phyloP scores from a whole-genome alignment of 2,888 invertebrate genomes.

The Cancer borealis region DNA sequence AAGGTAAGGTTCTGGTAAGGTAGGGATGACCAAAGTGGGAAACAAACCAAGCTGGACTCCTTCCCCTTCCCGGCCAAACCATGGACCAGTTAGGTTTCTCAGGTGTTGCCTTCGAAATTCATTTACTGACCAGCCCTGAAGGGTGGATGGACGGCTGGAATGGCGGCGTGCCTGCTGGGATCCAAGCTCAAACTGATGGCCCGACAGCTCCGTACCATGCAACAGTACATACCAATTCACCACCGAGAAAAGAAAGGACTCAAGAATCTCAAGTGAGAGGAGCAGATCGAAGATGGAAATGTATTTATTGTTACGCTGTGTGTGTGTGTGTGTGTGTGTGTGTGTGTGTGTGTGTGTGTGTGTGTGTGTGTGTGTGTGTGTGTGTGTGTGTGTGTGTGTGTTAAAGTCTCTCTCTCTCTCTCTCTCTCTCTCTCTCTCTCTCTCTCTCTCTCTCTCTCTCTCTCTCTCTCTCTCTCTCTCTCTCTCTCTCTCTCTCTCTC shows the following conservation, averaged over 20 bases:
- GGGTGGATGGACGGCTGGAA: constrained; percentile 12
- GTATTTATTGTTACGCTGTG: not conserved
- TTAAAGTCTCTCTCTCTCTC: not conserved
- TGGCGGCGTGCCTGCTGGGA: not conserved
- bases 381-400: constrained; percentile 44
- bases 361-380: constrained; percentile 42
- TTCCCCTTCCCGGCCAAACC: not conserved
- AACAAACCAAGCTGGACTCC: not conserved
- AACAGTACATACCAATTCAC: not conserved
- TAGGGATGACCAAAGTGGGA: not conserved
- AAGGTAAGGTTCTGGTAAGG: not conserved
- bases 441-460: not conserved
- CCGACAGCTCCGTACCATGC: not conserved
- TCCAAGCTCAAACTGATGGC: not conserved
- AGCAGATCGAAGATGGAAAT: not conserved
- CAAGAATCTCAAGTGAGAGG: not conserved
- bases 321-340: not conserved
- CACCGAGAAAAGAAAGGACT: not conserved
- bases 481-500: constrained; percentile 49
- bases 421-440: constrained; percentile 6
- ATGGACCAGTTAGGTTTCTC: not conserved
- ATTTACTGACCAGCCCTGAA: constrained; percentile 10
- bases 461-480: constrained; percentile 1
- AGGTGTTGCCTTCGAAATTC: constrained; percentile 12
- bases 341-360: constrained; percentile 49